A percentile compares a stretch with the other conserved stretches of the same genome.
These are phyloP conservation scores for Fundulus diaphanus DNA, from an alignment of 2,797 vertebrate genomes.

Conservation along the genomic window DNA sequence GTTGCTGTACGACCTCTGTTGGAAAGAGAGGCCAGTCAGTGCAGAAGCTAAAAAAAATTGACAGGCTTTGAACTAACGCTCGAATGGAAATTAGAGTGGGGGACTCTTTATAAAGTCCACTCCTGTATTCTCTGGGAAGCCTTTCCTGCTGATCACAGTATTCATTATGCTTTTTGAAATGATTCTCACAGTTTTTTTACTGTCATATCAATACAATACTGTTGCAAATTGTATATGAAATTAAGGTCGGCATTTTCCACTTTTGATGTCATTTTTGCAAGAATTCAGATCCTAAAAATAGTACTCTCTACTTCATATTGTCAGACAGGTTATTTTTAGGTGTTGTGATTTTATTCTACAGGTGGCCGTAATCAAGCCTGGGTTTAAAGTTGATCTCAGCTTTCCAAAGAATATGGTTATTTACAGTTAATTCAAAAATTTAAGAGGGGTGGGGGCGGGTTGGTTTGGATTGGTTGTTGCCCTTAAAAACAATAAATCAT, in stretches of 20 bases:
- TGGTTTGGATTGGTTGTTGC: too few relatives aligned
- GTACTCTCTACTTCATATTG: too few relatives aligned
- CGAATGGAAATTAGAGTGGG: slow-evolving; percentile 11
- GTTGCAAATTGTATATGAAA: neutral
- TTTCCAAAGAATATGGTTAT: too few relatives aligned
- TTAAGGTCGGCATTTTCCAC: neutral
- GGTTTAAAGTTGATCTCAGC: too few relatives aligned
- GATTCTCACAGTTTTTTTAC: neutral
- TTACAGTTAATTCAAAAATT: too few relatives aligned
- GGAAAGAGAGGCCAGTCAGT: slow-evolving; percentile 12
- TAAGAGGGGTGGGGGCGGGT: too few relatives aligned
- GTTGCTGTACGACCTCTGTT: slow-evolving; percentile 6
- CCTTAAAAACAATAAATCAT: too few relatives aligned
- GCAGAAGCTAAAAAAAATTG: slow-evolving; percentile 8
- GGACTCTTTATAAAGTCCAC: neutral
- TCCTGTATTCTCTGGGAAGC: too few relatives aligned
- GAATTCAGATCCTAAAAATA: neutral
- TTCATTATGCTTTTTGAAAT: neutral
- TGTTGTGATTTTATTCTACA: too few relatives aligned
- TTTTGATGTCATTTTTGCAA: neutral
- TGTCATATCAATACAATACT: neutral
- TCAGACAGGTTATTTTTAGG: too few relatives aligned
- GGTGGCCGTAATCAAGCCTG: too few relatives aligned
- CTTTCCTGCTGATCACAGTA: too few relatives aligned
- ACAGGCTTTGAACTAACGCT: slow-evolving; percentile 22